A percentile compares a stretch with the other conserved stretches of the same genome.
Conservation (phyloP, 2,113 vertebrate species). For the Carassius carassius region DNA sequence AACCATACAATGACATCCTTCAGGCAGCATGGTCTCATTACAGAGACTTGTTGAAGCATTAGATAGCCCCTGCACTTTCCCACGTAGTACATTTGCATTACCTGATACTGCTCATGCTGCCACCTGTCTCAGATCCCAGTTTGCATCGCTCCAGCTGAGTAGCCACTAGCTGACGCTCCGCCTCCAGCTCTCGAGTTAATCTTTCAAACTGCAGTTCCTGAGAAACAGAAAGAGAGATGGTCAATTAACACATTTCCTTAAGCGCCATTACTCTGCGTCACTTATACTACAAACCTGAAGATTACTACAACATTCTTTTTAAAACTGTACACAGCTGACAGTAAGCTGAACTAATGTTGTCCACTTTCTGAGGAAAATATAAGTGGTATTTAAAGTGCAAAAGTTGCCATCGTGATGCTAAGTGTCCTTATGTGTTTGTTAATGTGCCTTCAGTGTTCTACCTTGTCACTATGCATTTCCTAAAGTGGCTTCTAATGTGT, state of each 20-base stretch:
- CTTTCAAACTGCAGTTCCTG: constrained; percentile 98
- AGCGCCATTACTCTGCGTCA: background rate
- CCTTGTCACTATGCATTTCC: background rate
- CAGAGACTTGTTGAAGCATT: constrained; percentile 10
- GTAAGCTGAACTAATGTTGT: background rate
- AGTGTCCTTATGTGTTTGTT: background rate
- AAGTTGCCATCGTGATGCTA: background rate
- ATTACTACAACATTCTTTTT: background rate
- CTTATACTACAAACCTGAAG: background rate
- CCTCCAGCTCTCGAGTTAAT: constrained; percentile 95
- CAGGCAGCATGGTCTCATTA: background rate
- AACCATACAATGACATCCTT: background rate
- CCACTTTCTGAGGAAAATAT: background rate
- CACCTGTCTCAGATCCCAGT: constrained; percentile 92
- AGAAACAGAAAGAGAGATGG: constrained; percentile 18
- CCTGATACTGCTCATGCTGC: constrained; percentile 99
- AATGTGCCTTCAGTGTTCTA: background rate
- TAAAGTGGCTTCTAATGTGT: no score
- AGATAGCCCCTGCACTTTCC: background rate
- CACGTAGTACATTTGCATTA: constrained; percentile 64
- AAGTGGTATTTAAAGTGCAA: background rate
- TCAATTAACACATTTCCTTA: background rate
- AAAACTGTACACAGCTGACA: background rate
- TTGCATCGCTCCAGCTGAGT: constrained; percentile 99
- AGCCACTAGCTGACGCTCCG: constrained; percentile 95